Percentiles rank a stretch among this genome's conserved stretches.
These are phyloP conservation scores for Globodera rostochiensis DNA, from an alignment of 1,140 invertebrate species.

Conservation along the genomic window DNA sequence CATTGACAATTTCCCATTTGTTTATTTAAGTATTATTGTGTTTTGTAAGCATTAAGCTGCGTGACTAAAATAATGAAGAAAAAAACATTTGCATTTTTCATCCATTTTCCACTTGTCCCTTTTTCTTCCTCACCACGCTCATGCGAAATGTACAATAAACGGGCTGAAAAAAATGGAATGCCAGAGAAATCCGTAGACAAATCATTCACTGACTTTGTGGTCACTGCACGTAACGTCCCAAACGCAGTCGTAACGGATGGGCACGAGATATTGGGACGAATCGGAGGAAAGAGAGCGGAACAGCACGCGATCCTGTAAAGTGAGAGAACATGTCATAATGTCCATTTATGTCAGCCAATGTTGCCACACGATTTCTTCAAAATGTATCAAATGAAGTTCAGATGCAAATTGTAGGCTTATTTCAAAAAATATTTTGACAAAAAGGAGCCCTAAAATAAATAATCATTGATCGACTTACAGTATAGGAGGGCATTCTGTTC, in stretches of 20 bases:
- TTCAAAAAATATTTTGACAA: too few species aligned
- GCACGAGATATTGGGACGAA: conserved; percentile 17
- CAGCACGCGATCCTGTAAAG: conserved; percentile 43
- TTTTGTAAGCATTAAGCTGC: too few species aligned
- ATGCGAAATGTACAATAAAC: conserved; percentile 30
- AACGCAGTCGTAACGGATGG: conserved; percentile 49
- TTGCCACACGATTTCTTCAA: too few species aligned
- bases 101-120: conserved; percentile 1
- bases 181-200: neutral
- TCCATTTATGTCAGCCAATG: neutral
- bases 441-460: too few species aligned
- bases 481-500: conserved; percentile 53
- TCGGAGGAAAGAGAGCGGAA: conserved; percentile 33
- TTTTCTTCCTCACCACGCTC: conserved; percentile 19
- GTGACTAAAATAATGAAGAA: too few species aligned
- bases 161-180: conserved; percentile 2
- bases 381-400: too few species aligned
- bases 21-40: too few species aligned
- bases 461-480: conserved; percentile 32
- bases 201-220: conserved; percentile 30
- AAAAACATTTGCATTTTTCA: neutral
- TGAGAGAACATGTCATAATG: neutral
- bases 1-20: too few species aligned
- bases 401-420: too few species aligned
- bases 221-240: conserved; percentile 46